Base-by-base conservation (phyloP, 2,797 vertebrate genomes). In the Oceanodroma leucorhoa region DNA sequence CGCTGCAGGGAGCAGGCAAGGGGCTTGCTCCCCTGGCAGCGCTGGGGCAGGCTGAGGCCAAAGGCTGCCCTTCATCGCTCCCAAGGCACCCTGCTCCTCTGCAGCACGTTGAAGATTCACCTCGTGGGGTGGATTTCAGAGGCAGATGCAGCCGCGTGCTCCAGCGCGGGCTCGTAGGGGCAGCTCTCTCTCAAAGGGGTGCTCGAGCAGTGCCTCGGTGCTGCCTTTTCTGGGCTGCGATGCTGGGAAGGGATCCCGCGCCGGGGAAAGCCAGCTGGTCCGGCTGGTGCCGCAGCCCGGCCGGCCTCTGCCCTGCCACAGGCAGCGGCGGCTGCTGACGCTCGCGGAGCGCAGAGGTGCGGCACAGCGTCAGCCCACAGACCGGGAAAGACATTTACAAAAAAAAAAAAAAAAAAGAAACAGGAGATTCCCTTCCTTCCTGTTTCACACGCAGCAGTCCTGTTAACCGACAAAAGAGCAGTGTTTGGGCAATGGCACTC, bases 121-220 rank as follows among this genome's bases (percentile, higher is more conserved):
- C 11, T 48, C 3, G 0, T 3, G 2, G 14, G 15, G 16, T 12
- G 15, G 20, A 10, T 65, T 81, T 51, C 0, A 0, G 55, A 46
- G 11, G 13, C 50, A 67, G 69, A 24, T 6, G 13, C 1, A 8
- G 29, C 40, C 14, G 5, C 4, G 5, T 3, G 18, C 29, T 58
- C 17, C 1, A 3, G 32, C 5, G 5, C 0, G 2, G 58, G 19
- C 11, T 48, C 8, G 1, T 29, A 50, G 20, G 7, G 16, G 12
- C 45, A 81, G 8, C 20, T n/a, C 11, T 38, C 7, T 32, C 10
- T 8, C 30, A 6, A 23, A 15, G 20, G 41, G 77, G 32, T 8
- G 5, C 27, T 27, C 2, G 1, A 22, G 10, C 2, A 0, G 2
- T 9, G 13, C 40, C 50, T 32, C 10, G 0, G 36, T 0, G 1